Base-by-base conservation (phyloP, 2,888 invertebrate genomes). In the Hypomecis punctinalis region DNA sequence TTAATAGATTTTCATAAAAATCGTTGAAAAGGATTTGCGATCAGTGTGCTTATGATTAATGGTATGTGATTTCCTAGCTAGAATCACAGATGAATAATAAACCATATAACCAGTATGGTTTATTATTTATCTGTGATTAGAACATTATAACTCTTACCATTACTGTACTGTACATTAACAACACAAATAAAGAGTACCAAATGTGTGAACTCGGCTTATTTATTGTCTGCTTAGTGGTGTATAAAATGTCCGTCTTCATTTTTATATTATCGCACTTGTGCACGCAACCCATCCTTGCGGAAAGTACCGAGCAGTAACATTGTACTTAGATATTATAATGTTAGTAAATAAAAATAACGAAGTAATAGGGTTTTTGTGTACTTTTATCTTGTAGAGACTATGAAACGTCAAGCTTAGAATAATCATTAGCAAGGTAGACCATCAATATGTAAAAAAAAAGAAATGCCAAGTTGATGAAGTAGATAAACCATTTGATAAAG, bases 231-330 rank as follows among this genome's bases (percentile, higher is more conserved):
- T 66, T 45, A 63, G 66, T 60, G 68, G 67, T 68, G 66, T 69
- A 76, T 72, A 77, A 71, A 73, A 77, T 75, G 76, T 75, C 69
- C 68, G 76, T 76, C 74, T 76, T 75, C 71, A 76, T 74, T 75
- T 80, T 78, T 77, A 73, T 79, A 77, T 70, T 76, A 81, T 73
- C 68, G 74, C 73, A 62, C 63, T 73, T 67, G 71, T 75, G 71
- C 85, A 84, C 84, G 84, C 83, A 69, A 84, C 67, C 73, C 63
- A 0, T 9, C 7, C 51, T 37, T 8, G 11, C 8, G 13, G 9
- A 39, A 39, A 13, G 10, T 39, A 36, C 13, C 11, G 10, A 46
- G 33, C 6, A 33, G 40, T 23, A n/a, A 39, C 37, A 37, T 58
- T 23, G 13, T 35, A 56, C 10, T 8, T 7, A 37, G 36, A n/a